Base-by-base conservation (phyloP, 2,797 vertebrate species). In the Halcyon chelicuti region DNA sequence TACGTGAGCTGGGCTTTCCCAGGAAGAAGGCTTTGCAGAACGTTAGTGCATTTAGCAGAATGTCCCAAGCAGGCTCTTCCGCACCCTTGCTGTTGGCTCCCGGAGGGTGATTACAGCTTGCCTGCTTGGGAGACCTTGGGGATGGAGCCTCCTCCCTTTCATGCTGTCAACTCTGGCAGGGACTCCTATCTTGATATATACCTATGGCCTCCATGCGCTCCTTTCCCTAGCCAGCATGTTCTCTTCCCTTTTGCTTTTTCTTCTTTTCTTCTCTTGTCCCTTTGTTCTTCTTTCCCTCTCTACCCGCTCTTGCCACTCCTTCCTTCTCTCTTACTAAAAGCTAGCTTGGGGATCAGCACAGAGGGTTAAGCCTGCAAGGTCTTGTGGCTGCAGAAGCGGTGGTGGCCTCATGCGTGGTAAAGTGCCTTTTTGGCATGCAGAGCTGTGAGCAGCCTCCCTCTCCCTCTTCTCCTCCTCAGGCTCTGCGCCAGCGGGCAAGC, bases 341-440 rank as follows among this genome's bases (percentile, higher is more conserved):
- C 58, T 72, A 46, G 15, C 42, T 52, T 55, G 55, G 47, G 66
- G 47, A 84, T 51, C 61, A 68, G 61, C 63, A 61, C 63, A 90
- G 60, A 57, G 81, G 51, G 73, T 86, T 95, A 88, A 95, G 35
- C n/a, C 37, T 52, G 39, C 26, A 47, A 55, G 16, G 31, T 82
- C 52, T 94, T 1, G 2, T 0, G 51, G 47, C 67, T 86, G 35
- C 52, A 60, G 68, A 82, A 92, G 29, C 2, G 0, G 23, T 91
- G 49, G 86, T 94, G 92, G 78, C 91, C 87, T 89, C 51, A 16
- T 82, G 72, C 14, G 4, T 74, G 67, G 81, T 93, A 49, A 92
- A 96, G 72, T 91, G 91, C 94, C 84, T 94, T 95, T 93, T 93
- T 96, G 94, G 94, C 94, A 95, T 89, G 86, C 91, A 78, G 89